Percentiles rank a stretch among this genome's conserved stretches.
Conservation (phyloP, 2,888 invertebrate genomes). For the Brachyopa scutellaris region DNA sequence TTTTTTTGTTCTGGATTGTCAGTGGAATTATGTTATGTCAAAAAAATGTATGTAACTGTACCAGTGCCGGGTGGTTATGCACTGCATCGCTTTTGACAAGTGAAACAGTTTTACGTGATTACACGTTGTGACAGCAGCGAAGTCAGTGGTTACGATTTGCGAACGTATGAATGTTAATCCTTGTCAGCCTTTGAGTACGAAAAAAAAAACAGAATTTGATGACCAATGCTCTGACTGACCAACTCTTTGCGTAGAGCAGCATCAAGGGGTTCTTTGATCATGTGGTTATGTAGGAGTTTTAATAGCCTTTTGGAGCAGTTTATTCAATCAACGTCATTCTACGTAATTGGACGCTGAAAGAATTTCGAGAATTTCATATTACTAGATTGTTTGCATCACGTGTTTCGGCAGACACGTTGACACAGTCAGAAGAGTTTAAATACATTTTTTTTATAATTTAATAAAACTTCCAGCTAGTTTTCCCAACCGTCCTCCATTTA, state of each 20-base stretch:
- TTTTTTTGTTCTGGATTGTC: slow-evolving; percentile 17
- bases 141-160: slow-evolving; percentile 30
- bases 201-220: too few species aligned
- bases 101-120: slow-evolving; percentile 51
- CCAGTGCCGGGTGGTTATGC: slow-evolving; percentile 38
- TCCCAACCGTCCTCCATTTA: too few species aligned
- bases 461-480: too few species aligned
- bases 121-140: slow-evolving; percentile 38
- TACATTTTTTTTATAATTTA: too few species aligned
- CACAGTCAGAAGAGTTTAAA: too few species aligned
- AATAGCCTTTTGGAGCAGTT: not conserved
- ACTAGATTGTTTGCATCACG: too few species aligned
- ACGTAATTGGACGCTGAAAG: not conserved
- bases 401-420: too few species aligned
- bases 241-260: too few species aligned
- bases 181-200: too few species aligned
- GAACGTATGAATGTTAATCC: slow-evolving; percentile 42
- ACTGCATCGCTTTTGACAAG: slow-evolving; percentile 28
- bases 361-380: too few species aligned
- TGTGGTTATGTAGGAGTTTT: not conserved
- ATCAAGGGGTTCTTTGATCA: slow-evolving; percentile 12
- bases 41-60: too few species aligned
- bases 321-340: not conserved
- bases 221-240: too few species aligned
- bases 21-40: slow-evolving; percentile 43